Base-by-base conservation (phyloP, 2,888 invertebrate genomes). In the Acanthoscelides obtectus region DNA sequence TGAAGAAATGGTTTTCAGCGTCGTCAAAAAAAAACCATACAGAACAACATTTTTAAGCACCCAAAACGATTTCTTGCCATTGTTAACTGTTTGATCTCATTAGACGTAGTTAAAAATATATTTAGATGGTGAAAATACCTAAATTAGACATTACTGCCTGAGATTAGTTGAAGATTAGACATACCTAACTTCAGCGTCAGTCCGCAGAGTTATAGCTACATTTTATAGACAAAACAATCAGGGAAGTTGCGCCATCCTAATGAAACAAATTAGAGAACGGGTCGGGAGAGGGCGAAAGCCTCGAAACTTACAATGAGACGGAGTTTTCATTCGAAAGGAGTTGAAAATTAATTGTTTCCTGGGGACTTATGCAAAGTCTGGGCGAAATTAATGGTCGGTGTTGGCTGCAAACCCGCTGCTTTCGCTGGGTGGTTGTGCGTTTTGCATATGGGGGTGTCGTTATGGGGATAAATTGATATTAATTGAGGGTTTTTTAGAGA, bases 251-350 rank as follows among this genome's bases (percentile, higher is more conserved):
- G 70, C 72, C 72, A 67, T 70, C 72, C 72, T 64, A 70, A 70
- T 64, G 66, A 73, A 73, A 73, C 72, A 72, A 73, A 72, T 72
- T 70, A 72, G 64, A 69, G 69, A 20, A 64, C 22, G 65, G 68
- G 70, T 66, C 70, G 69, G 69, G 71, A 63, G 25, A 45, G 27
- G 64, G 68, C 22, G 63, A 17, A 45, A 45, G 45, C 45, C 45
- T 45, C 45, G 45, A 45, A 45, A 45, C 45, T 45, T 45, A 45
- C 45, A 45, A 45, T 45, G 45, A 45, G 45, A 45, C 45, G 45
- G 45, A 45, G 45, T 45, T 45, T 45, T 45, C 45, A 45, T 45
- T 45, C 45, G 45, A 45, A 45, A 45, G 45, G 45, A 45, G 45
- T 45, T 45, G 45, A 45, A 45, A 45, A 45, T 45, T 45, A 45